phyloP scores from a whole-genome alignment of 2,113 vertebrate genomes.

The Raphicerus campestris region DNA sequence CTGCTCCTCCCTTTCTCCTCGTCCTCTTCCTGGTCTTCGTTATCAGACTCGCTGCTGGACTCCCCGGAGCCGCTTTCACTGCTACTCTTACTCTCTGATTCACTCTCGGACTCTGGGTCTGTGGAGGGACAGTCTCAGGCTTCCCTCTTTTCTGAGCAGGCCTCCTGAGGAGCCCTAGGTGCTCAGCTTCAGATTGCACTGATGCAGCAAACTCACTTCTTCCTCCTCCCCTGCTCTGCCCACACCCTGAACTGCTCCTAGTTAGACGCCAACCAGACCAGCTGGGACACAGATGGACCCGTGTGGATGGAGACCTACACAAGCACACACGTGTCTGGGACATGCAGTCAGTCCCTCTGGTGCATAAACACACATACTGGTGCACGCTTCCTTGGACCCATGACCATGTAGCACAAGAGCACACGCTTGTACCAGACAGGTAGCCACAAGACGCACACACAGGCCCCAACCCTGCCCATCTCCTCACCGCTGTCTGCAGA shows the following conservation, averaged over 20 bases:
- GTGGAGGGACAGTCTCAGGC: neutral
- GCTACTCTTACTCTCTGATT: slow-evolving; percentile 81
- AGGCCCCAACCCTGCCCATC: neutral
- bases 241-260: neutral
- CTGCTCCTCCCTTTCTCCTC: slow-evolving; percentile 85
- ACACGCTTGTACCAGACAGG: neutral
- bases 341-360: neutral
- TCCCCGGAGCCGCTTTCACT: slow-evolving; percentile 80
- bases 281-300: neutral
- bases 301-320: neutral
- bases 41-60: slow-evolving; percentile 81
- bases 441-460: neutral
- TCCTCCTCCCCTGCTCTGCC: accelerated
- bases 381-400: too few species aligned
- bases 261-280: neutral
- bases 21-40: slow-evolving; percentile 83
- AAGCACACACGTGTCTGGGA: neutral
- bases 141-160: neutral
- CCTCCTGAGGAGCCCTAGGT: neutral
- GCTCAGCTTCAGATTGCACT: neutral
- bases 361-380: neutral
- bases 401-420: neutral
- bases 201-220: neutral
- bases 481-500: slow-evolving; percentile 94
- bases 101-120: slow-evolving; percentile 89